Evolutionary conservation across 2,113 vertebrate genomes (phyloP).

Genomic region (Gymnobelideus leadbeateri): DNA sequence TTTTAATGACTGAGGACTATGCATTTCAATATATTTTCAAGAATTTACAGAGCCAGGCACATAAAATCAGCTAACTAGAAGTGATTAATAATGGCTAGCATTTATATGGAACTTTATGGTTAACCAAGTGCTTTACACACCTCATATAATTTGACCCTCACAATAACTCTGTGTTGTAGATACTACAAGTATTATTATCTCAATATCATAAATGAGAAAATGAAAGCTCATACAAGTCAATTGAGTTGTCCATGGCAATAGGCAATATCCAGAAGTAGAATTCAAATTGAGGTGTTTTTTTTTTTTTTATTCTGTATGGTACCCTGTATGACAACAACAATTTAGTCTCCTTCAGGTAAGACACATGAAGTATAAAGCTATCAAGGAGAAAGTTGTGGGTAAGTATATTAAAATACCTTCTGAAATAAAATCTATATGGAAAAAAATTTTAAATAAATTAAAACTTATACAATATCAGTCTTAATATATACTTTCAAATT

Average conservation of each 20-base stretch:
- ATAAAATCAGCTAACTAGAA: background rate
- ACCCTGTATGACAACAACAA: background rate
- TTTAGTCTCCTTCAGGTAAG: background rate
- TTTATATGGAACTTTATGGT: background rate
- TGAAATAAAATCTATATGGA: background rate
- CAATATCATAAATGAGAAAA: background rate
- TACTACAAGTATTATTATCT: background rate
- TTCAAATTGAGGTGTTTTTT: background rate
- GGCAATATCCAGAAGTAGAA: background rate
- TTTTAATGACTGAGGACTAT: background rate
- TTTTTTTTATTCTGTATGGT: background rate
- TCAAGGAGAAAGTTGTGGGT: background rate
- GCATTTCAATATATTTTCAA: background rate
- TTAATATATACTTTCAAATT: background rate
- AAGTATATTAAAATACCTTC: background rate
- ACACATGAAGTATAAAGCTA: background rate
- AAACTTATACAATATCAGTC: background rate
- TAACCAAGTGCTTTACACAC: background rate
- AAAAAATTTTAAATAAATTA: too few relatives aligned
- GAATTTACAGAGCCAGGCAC: background rate
- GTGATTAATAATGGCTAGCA: background rate
- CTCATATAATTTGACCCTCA: background rate
- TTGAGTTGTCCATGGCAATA: background rate
- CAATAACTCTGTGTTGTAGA: background rate
- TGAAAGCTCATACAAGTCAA: background rate